Evolutionary conservation across 1,140 invertebrate genomes (phyloP), one percentile per base, ranked within the genome.

Genomic region (Vanessa tameamea): DNA sequence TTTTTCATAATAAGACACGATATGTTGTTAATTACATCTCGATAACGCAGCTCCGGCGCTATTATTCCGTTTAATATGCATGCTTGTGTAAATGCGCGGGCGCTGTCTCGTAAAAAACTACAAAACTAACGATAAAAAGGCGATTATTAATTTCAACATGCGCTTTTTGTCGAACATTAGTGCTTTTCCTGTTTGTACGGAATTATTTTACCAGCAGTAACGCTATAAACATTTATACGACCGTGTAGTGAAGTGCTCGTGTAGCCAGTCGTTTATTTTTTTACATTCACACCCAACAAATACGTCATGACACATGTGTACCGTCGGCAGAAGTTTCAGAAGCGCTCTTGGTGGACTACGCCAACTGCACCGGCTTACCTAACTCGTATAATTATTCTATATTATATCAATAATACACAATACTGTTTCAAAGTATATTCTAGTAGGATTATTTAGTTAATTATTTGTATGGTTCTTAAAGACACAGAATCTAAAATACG

Each of bases 81-180:
- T 75, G 47, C 47, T 66, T 75, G 73, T 75, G 63, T 70, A 51
- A 74, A 74, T 64, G 37, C 51, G 53, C 59, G 31, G 47, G 47
- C 51, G 15, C 55, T 59, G 26, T 47, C 43, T 55, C 51, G 50
- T 64, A 55, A 57, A 69, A 66, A 66, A 66, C 15, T 51, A 31
- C 37, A 66, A 66, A 69, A 64, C 1, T 20, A 14, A 20, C 43
- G 37, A 53, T 53, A 53, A 53, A 53, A 53, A 53, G 15, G n/a
- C 51, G 51, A 16, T 64, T 64, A 64, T 48, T 64, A 64, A 64
- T 64, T 47, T 64, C 43, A 64, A 64, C 37, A 47, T 47, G 43
- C 26, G 26, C n/a, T 64, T 64, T 64, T 65, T 65, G 64, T 65
- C 16, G 16, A 47, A 50, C 64, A n/a, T 12, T 43, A 23, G 47